Percentiles rank a stretch among this genome's conserved stretches.
phyloP scores from a whole-genome alignment of 2,888 invertebrate genomes.

The Danaus chrysippus region DNA sequence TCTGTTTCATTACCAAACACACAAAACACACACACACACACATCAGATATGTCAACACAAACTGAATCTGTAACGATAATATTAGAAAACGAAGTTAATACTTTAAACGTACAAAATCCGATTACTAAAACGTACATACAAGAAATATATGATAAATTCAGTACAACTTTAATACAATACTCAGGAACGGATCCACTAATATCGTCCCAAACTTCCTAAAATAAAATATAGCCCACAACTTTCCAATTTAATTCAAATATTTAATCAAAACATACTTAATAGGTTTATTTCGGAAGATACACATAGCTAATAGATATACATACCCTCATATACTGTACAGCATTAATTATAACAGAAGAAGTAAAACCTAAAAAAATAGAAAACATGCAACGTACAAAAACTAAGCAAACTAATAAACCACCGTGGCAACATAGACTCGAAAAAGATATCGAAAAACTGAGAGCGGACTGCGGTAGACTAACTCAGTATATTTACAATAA shows the following conservation, averaged over 20 bases:
- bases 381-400: neutral
- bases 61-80: too few relatives aligned
- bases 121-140: too few relatives aligned
- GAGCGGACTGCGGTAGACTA: too few relatives aligned
- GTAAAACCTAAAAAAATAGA: slow-evolving; percentile 19
- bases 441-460: too few relatives aligned
- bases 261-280: slow-evolving; percentile 8
- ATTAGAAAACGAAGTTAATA: too few relatives aligned
- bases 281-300: slow-evolving; percentile 7
- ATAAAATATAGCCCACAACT: slow-evolving; percentile 10
- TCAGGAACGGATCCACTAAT: slow-evolving; percentile 6
- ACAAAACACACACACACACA: too few relatives aligned
- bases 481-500: too few relatives aligned
- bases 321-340: slow-evolving; percentile 27
- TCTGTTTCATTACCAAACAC: too few relatives aligned
- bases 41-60: too few relatives aligned
- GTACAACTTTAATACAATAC: slow-evolving; percentile 4
- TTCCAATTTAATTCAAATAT: slow-evolving; percentile 4
- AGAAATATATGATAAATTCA: too few relatives aligned
- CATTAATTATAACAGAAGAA: slow-evolving; percentile 20
- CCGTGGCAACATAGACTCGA: too few relatives aligned
- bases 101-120: too few relatives aligned
- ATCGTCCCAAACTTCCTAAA: slow-evolving; percentile 17
- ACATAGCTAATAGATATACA: slow-evolving; percentile 15
- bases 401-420: neutral